phyloP scores from a whole-genome alignment of 2,797 vertebrate genomes.

The Gymnocypris eckloni region DNA sequence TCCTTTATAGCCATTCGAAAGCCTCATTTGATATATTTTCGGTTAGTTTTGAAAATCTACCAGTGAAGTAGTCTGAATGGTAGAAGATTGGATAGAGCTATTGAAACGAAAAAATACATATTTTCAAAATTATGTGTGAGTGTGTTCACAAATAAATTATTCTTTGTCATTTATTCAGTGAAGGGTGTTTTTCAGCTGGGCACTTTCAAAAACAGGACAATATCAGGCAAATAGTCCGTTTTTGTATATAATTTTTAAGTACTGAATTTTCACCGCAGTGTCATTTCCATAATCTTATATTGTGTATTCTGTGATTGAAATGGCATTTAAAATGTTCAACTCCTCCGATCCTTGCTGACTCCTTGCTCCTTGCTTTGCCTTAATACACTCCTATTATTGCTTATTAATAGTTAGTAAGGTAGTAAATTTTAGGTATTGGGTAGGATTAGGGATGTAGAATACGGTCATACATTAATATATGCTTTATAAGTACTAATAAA shows the following conservation, averaged over 20 bases:
- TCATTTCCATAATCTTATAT: not conserved
- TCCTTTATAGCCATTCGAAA: conserved; percentile 8
- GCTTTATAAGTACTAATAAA: too few species aligned
- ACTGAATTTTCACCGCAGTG: not conserved
- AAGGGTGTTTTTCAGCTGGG: not conserved
- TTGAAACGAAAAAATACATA: not conserved
- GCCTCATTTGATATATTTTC: conserved; percentile 8
- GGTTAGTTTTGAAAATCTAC: not conserved
- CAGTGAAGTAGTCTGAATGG: not conserved
- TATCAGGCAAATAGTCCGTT: not conserved
- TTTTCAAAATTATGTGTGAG: conserved; percentile 9
- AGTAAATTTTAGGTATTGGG: too few species aligned
- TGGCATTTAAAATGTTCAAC: too few species aligned
- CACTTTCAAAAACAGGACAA: not conserved
- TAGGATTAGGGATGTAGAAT: too few species aligned
- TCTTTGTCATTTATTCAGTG: conserved; percentile 7
- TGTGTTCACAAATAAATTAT: conserved; percentile 2
- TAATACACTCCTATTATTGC: too few species aligned
- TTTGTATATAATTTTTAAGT: not conserved
- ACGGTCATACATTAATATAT: too few species aligned
- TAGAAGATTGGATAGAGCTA: not conserved
- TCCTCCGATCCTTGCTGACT: too few species aligned
- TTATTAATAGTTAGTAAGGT: too few species aligned
- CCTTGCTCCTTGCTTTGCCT: too few species aligned
- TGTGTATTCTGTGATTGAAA: too few species aligned